Conservation (phyloP, 2,797 vertebrate species). For the Bradypodion ventrale region DNA sequence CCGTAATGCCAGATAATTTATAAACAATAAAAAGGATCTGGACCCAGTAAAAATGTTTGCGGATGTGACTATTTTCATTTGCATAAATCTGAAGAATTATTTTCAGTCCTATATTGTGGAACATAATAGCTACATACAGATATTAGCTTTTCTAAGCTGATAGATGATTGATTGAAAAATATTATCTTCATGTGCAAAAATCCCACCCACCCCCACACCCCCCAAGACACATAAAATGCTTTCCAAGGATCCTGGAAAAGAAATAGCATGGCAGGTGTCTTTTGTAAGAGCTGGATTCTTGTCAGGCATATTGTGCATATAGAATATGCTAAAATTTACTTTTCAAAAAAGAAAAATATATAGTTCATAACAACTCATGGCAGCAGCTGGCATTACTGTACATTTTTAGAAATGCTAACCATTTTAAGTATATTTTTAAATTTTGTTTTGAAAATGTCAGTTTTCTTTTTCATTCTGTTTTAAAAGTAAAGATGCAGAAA, state of each 20-base stretch:
- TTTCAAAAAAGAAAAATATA: too few species aligned
- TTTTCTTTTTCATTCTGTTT: not conserved
- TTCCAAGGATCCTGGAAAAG: conserved; percentile 56
- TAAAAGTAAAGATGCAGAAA: not conserved
- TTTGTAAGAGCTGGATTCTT: conserved; percentile 61
- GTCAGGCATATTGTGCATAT: conserved; percentile 46
- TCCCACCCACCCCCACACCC: conserved; percentile 16
- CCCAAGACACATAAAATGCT: conserved; percentile 62
- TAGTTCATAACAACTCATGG: conserved; percentile 50
- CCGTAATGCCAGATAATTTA: not conserved
- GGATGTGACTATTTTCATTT: conserved; percentile 47
- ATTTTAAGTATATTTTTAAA: conserved; percentile 30
- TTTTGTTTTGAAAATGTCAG: conserved; percentile 2
- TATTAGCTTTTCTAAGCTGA: conserved; percentile 52
- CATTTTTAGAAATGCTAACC: conserved; percentile 61
- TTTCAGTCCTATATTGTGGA: conserved; percentile 48
- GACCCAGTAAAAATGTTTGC: not conserved
- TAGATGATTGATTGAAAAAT: conserved; percentile 71
- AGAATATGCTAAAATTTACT: too few species aligned
- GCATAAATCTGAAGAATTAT: conserved; percentile 46
- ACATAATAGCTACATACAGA: too few species aligned
- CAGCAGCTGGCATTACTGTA: conserved; percentile 53
- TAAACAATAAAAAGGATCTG: not conserved
- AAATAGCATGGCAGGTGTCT: conserved; percentile 67
- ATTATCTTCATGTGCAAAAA: conserved; percentile 64